Conservation (phyloP, 2,113 vertebrate genomes). For the Cyprinodon brontotheroides region DNA sequence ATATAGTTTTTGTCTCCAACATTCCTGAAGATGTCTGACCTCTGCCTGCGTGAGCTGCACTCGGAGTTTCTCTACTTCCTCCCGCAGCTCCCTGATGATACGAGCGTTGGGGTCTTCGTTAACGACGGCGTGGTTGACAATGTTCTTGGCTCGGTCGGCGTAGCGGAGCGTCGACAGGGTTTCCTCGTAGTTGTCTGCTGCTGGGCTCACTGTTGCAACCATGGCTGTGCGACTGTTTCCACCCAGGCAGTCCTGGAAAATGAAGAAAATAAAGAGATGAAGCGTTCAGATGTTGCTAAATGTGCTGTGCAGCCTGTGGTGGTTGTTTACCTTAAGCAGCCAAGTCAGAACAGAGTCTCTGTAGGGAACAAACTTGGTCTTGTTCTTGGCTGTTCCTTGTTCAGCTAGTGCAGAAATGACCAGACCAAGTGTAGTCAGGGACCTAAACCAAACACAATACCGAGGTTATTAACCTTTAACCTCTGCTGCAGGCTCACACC, state of each 20-base stretch:
- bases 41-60: constrained; percentile 93
- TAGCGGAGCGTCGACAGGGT: constrained; percentile 93
- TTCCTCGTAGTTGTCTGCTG: constrained; percentile 95
- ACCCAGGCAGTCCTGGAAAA: constrained; percentile 87
- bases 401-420: constrained; percentile 97
- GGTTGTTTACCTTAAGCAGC: constrained; percentile 88
- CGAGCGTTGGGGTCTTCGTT: constrained; percentile 96
- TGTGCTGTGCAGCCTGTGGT: background rate
- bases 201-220: constrained; percentile 94
- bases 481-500: background rate
- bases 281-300: background rate
- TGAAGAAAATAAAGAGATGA: background rate
- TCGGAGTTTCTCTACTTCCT: constrained; percentile 93
- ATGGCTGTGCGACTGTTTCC: constrained; percentile 97
- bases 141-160: constrained; percentile 93
- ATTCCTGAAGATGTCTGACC: constrained; percentile 64
- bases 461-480: background rate
- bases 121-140: constrained; percentile 93
- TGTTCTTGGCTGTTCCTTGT: constrained; percentile 94
- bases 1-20: accelerated
- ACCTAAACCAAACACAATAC: constrained; percentile 76
- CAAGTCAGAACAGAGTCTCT: constrained; percentile 97
- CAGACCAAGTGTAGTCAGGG: constrained; percentile 92
- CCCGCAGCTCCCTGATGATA: constrained; percentile 93
- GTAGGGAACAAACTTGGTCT: constrained; percentile 98